A percentile compares a stretch with the other conserved stretches of the same genome.
These are phyloP conservation scores for Cheilosia scutellata DNA, from an alignment of 2,888 invertebrate species.

Conservation along the genomic window DNA sequence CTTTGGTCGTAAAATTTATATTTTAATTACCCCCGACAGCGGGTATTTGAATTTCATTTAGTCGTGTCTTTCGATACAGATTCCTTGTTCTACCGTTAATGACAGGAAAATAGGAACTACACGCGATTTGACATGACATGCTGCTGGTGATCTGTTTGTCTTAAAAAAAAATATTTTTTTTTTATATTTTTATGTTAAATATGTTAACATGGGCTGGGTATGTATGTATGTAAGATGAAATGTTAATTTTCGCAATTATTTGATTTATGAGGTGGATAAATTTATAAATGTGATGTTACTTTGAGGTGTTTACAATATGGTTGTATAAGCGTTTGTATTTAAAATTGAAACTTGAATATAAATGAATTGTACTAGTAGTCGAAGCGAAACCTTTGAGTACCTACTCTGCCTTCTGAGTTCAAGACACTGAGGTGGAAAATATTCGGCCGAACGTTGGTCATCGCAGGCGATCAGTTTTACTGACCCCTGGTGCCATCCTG, in stretches of 20 bases:
- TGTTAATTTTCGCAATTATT: not conserved
- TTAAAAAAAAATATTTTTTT: not conserved
- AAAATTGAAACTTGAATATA: too few relatives aligned
- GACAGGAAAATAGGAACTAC: not conserved
- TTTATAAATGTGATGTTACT: not conserved
- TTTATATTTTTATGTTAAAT: not conserved
- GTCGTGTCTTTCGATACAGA: not conserved
- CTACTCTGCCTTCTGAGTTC: too few relatives aligned
- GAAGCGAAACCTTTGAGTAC: too few relatives aligned
- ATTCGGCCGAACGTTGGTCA: too few relatives aligned
- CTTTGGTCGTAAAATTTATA: slow-evolving; percentile 16
- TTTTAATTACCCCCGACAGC: slow-evolving; percentile 13
- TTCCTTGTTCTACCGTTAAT: not conserved
- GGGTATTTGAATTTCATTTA: slow-evolving; percentile 10
- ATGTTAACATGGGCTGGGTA: not conserved
- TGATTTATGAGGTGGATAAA: not conserved
- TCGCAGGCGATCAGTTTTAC: too few relatives aligned
- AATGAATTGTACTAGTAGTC: too few relatives aligned
- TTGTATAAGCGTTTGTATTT: not conserved
- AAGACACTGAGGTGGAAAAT: too few relatives aligned
- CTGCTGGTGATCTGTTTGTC: not conserved
- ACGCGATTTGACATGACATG: not conserved
- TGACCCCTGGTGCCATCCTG: too few relatives aligned
- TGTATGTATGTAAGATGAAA: not conserved
- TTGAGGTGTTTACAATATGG: not conserved